phyloP scores from a whole-genome alignment of 2,888 invertebrate species.

The Mechanitis messenoides region DNA sequence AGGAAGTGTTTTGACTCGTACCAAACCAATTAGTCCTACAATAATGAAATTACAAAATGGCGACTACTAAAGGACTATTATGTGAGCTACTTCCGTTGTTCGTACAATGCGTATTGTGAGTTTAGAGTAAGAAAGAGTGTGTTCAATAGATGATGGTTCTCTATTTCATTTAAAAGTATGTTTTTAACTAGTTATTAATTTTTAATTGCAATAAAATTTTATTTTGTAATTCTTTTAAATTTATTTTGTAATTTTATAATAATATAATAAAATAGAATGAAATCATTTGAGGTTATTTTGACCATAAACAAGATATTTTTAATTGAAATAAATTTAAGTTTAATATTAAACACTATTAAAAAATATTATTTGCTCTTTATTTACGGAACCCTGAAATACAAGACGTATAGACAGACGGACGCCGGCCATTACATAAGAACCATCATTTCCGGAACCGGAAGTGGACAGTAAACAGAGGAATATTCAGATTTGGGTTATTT shows the following conservation, averaged over 20 bases:
- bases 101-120: conserved; percentile 2
- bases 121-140: background rate
- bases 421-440: conserved; percentile 28
- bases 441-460: conserved; percentile 44
- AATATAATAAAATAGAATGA: too few species aligned
- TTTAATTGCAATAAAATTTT: too few species aligned
- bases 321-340: too few species aligned
- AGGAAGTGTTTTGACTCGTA: background rate
- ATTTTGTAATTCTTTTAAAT: too few species aligned
- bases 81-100: conserved; percentile 1
- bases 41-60: conserved; percentile 5
- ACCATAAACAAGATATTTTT: too few species aligned
- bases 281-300: too few species aligned
- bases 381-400: conserved; percentile 12
- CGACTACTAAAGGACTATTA: background rate
- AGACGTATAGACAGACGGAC: conserved; percentile 21
- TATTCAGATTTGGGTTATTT: conserved; percentile 18
- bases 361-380: too few species aligned
- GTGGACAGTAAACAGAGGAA: conserved; percentile 48
- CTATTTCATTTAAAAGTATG: too few species aligned
- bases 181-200: too few species aligned
- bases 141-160: background rate
- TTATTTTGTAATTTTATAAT: too few species aligned
- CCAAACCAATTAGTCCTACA: conserved; percentile 5
- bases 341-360: too few species aligned